Conservation (phyloP, 2,888 invertebrate species). For the Ceriagrion tenellum region DNA sequence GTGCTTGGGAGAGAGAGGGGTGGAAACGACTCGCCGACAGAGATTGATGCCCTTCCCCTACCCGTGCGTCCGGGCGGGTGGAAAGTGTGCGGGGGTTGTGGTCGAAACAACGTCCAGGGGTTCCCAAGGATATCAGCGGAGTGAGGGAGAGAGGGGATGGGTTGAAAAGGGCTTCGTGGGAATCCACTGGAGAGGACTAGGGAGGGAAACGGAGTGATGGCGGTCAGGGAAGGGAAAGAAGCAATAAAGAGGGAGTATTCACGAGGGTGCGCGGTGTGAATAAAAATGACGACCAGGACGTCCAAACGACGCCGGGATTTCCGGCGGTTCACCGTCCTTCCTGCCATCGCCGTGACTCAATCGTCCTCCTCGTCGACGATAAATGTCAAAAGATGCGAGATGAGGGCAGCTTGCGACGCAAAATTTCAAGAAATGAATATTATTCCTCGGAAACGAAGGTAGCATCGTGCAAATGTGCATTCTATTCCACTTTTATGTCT, state of each 20-base stretch:
- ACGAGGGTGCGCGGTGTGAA: background rate
- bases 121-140: background rate
- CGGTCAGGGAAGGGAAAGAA: background rate
- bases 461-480: too few species aligned
- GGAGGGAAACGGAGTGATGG: background rate
- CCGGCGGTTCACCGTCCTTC: background rate
- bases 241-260: background rate
- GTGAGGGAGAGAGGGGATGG: too few species aligned
- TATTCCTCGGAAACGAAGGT: too few species aligned
- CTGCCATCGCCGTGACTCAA: background rate
- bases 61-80: too few species aligned
- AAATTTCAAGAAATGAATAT: too few species aligned
- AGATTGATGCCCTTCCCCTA: conserved; percentile 40
- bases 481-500: too few species aligned
- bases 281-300: background rate
- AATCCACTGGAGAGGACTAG: too few species aligned
- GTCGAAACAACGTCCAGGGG: background rate
- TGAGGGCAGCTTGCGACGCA: too few species aligned
- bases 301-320: background rate
- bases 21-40: conserved; percentile 21
- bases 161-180: background rate
- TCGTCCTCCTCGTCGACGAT: background rate
- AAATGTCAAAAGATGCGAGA: background rate
- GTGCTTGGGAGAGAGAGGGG: background rate
- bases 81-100: background rate